phyloP scores from a whole-genome alignment of 2,113 vertebrate genomes.

The Cervus canadensis region DNA sequence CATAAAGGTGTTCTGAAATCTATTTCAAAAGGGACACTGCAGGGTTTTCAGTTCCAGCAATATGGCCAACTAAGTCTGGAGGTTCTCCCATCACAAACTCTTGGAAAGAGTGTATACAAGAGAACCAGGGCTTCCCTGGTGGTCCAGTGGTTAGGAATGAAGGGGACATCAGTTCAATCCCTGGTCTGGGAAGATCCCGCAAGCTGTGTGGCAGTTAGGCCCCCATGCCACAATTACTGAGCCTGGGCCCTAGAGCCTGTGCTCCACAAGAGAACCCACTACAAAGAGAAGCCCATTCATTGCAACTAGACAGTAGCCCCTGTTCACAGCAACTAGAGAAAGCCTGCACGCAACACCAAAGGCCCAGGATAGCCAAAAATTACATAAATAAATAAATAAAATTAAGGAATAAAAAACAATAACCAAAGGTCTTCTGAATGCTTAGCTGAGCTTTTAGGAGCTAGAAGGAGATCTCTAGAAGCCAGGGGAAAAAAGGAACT shows the following conservation, averaged over 20 bases:
- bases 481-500: neutral
- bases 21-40: neutral
- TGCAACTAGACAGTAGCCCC: neutral
- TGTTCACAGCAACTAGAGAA: accelerated
- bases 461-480: neutral
- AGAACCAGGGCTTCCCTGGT: neutral
- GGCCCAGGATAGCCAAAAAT: neutral
- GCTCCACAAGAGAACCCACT: neutral
- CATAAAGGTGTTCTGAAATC: neutral
- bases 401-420: neutral
- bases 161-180: neutral
- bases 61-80: neutral
- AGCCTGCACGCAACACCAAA: neutral
- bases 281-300: neutral
- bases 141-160: neutral
- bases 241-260: neutral
- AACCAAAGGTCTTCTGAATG: neutral
- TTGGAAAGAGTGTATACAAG: neutral
- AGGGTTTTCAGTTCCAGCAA: neutral
- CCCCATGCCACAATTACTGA: neutral
- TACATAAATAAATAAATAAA: neutral
- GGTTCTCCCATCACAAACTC: neutral
- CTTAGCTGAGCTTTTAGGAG: neutral
- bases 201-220: neutral
- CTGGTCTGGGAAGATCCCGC: neutral